Base-by-base conservation (phyloP, 2,797 vertebrate genomes). In the Glossophaga mutica region DNA sequence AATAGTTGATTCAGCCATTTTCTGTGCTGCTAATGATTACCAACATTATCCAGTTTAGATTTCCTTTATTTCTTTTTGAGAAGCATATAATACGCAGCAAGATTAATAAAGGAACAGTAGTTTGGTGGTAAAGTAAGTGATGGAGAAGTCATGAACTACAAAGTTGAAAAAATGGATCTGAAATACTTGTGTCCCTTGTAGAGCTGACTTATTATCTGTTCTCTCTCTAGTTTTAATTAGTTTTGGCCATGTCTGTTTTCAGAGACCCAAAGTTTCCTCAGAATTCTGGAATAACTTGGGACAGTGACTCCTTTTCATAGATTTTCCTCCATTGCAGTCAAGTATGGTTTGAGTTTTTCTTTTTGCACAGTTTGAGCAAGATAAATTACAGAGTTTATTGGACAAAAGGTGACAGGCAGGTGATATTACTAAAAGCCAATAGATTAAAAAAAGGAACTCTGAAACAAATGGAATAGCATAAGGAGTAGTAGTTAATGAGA, bases 401-500 rank as follows among this genome's bases (percentile, higher is more conserved):
- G 78, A 70, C 90, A 86, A 82, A 89, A 95, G 76, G 52, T 89
- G 68, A 81, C 12, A 90, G 78, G 21, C 74, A 96, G 79, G 42
- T 95, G 62, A 89, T 94, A 48, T 50, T 89, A 91, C 55, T 88
- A 68, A 77, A 92, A 91, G 34, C 52, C 59, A 95, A 52, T 77
- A 82, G 50, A 62, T 95, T 91, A 19, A 73, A 37, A 32, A 74
- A 88, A 71, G 39, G 34, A 86, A 85, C 39, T 77, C 48, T 76
- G 91, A 90, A 87, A 84, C 70, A 92, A 96, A 95, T 95, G 88
- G 52, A 62, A 79, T 96, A 96, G 76, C 88, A 73, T 94, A 96
- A 95, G 87, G 70, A 94, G 29, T 70, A 67, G 9, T 90, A 94
- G 81, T 84, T 96, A 94, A 94, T 96, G 71, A 87, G 77, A 87